phyloP scores from a whole-genome alignment of 2,113 vertebrate genomes.

The Tragelaphus strepsiceros region DNA sequence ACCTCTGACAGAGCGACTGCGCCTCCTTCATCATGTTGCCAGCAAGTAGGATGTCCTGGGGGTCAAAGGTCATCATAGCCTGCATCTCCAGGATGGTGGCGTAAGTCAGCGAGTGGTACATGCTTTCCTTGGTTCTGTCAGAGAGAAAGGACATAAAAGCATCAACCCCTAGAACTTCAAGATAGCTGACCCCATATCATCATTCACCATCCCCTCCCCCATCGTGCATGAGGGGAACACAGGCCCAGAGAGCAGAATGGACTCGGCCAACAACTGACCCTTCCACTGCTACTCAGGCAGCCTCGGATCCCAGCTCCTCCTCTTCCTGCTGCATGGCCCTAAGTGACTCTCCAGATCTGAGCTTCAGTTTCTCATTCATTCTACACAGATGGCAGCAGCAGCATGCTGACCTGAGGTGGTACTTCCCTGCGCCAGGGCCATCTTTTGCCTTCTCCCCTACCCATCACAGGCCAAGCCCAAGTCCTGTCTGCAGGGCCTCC shows the following conservation, averaged over 20 bases:
- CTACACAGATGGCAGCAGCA: not conserved
- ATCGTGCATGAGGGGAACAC: not conserved
- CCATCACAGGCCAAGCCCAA: not conserved
- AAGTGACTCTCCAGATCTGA: not conserved
- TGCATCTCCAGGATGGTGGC: constrained; percentile 98
- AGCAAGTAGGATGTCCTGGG: constrained; percentile 91
- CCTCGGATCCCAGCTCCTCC: not conserved
- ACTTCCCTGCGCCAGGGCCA: not conserved
- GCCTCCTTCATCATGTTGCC: constrained; percentile 97
- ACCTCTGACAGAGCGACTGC: constrained; percentile 93
- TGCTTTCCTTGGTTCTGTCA: constrained; percentile 93
- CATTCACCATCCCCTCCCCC: not conserved
- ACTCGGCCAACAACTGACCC: not conserved
- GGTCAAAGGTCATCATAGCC: constrained; percentile 99
- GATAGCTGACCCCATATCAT: not conserved
- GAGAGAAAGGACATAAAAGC: constrained; percentile 21
- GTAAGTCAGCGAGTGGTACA: constrained; percentile 96
- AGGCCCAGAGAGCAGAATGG: not conserved
- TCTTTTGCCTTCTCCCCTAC: not conserved
- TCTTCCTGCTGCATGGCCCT: not conserved
- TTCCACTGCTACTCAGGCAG: not conserved
- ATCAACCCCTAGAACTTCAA: not conserved
- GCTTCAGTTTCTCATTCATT: not conserved
- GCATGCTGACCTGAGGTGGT: rapidly evolving
- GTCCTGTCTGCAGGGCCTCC: not conserved